Evolutionary conservation across 2,797 vertebrate genomes (phyloP).

Genomic region (Sebastes miniatus): DNA sequence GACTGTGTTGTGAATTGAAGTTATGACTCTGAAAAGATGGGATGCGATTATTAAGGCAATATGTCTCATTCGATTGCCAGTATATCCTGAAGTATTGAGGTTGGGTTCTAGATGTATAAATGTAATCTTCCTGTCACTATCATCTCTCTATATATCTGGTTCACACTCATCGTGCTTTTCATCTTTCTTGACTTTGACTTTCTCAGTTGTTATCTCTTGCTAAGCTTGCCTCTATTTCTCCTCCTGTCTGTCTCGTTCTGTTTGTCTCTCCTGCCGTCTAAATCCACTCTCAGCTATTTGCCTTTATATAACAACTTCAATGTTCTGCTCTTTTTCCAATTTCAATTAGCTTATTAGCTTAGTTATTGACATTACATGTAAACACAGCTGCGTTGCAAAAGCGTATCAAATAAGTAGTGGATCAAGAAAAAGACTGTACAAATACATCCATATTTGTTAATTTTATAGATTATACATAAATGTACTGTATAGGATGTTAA

Average conservation of each 20-base stretch:
- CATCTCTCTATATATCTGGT: not conserved
- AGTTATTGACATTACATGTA: not conserved
- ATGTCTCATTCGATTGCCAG: not conserved
- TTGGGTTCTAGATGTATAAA: not conserved
- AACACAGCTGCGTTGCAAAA: not conserved
- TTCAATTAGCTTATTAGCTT: not conserved
- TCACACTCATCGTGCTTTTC: not conserved
- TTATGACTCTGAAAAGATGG: not conserved
- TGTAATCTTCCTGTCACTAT: not conserved
- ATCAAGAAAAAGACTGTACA: not conserved
- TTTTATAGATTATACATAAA: not conserved
- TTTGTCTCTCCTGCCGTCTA: not conserved
- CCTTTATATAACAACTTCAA: not conserved
- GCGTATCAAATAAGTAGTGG: not conserved
- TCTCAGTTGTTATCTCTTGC: not conserved
- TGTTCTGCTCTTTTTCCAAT: not conserved
- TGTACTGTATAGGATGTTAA: too few relatives aligned
- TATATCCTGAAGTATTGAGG: not conserved
- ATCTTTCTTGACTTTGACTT: not conserved
- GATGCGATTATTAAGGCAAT: not conserved
- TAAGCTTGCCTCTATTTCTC: conserved; percentile 4
- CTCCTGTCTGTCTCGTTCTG: not conserved
- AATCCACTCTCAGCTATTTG: not conserved
- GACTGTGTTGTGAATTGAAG: not conserved
- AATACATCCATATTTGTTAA: not conserved